Percentiles rank a stretch among this genome's conserved stretches.
Evolutionary conservation across 2,888 invertebrate species (phyloP).

Genomic region (Dryobotodes eremita): DNA sequence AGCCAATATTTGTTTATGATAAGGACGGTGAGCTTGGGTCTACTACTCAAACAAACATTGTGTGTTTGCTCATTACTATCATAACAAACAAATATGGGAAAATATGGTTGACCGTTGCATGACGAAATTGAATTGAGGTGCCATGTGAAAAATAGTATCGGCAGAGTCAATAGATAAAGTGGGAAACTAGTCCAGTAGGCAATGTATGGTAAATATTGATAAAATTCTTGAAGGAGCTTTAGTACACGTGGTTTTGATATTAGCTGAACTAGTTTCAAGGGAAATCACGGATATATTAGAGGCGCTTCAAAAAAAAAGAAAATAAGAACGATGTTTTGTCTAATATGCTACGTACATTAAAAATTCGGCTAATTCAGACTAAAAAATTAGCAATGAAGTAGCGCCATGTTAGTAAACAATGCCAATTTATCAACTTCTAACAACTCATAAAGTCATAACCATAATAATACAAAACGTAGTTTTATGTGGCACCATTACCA

Average conservation of each 20-base stretch:
- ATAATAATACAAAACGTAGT: constrained; percentile 9
- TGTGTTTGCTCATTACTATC: constrained; percentile 60
- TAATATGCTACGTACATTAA: background rate
- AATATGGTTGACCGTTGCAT: constrained; percentile 45
- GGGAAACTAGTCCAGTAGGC: constrained; percentile 51
- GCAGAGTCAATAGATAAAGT: constrained; percentile 54
- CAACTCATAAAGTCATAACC: background rate
- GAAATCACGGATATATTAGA: background rate
- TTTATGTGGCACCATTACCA: constrained; percentile 6
- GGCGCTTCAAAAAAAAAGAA: background rate
- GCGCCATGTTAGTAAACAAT: constrained; percentile 19
- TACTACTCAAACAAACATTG: constrained; percentile 58
- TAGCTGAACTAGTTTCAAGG: background rate
- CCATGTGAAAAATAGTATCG: constrained; percentile 58
- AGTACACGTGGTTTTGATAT: background rate
- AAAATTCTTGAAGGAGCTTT: constrained; percentile 1
- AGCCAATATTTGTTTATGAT: constrained; percentile 68
- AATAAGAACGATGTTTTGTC: background rate
- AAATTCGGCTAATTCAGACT: constrained; percentile 3
- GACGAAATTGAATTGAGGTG: constrained; percentile 50
- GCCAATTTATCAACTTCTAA: background rate
- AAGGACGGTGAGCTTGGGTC: constrained; percentile 50
- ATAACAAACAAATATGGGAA: constrained; percentile 67
- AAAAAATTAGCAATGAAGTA: constrained; percentile 32
- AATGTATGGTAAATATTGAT: constrained; percentile 30